phyloP scores from a whole-genome alignment of 2,888 invertebrate species.

The Oegoconia quadripuncta region DNA sequence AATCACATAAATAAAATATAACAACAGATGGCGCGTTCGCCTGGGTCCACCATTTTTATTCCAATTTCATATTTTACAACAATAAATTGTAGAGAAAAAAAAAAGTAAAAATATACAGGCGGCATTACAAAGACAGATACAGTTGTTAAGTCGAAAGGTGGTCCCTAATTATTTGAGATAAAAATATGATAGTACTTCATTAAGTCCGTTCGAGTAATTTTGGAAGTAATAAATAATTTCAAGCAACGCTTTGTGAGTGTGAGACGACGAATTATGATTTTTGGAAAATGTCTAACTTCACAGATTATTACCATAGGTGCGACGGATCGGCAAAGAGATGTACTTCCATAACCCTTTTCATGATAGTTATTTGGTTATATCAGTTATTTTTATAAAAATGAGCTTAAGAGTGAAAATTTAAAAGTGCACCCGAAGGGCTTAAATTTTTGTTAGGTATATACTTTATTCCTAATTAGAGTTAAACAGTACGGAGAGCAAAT shows the following conservation, averaged over 20 bases:
- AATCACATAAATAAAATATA: constrained; percentile 69
- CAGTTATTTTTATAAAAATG: too few species aligned
- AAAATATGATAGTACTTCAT: constrained; percentile 69
- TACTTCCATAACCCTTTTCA: too few species aligned
- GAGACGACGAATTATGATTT: constrained; percentile 35
- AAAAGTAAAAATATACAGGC: constrained; percentile 43
- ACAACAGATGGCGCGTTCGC: constrained; percentile 63
- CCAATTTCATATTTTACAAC: constrained; percentile 62
- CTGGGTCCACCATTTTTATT: constrained; percentile 48
- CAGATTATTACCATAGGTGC: not conserved
- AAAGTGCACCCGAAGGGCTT: too few species aligned
- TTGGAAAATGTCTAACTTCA: constrained; percentile 1
- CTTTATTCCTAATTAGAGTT: not conserved
- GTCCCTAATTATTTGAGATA: constrained; percentile 69
- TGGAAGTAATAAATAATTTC: constrained; percentile 51
- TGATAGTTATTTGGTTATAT: too few species aligned
- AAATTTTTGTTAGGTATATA: not conserved
- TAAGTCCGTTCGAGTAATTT: constrained; percentile 48
- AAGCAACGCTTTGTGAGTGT: constrained; percentile 37
- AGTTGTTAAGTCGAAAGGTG: constrained; percentile 62
- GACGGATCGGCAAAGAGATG: too few species aligned
- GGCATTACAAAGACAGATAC: constrained; percentile 62
- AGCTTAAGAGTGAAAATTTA: too few species aligned
- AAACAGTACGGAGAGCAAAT: too few species aligned
- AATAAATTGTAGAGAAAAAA: constrained; percentile 61